Evolutionary conservation across 2,797 vertebrate genomes (phyloP).

Genomic region (Zonotrichia albicollis): DNA sequence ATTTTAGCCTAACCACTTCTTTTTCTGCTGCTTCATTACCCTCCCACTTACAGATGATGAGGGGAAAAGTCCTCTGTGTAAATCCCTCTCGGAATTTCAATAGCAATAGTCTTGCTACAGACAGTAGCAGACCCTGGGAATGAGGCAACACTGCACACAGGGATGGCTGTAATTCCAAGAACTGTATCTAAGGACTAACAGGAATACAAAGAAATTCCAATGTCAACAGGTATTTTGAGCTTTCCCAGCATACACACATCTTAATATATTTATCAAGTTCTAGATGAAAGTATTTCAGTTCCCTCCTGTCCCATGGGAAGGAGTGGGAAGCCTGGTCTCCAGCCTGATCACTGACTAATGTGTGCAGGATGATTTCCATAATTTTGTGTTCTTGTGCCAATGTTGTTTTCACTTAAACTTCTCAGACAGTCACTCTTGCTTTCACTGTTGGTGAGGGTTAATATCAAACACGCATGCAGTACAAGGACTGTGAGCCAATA

Average conservation of each 20-base stretch:
- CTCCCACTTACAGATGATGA: background rate
- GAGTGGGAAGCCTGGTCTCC: background rate
- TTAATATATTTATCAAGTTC: background rate
- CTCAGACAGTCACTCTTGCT: background rate
- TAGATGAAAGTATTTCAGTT: background rate
- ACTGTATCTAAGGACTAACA: background rate
- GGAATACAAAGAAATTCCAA: background rate
- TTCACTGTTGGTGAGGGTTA: background rate
- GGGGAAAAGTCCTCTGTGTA: background rate
- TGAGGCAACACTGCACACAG: background rate
- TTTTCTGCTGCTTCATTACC: background rate
- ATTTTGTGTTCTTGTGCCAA: background rate
- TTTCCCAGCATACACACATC: background rate
- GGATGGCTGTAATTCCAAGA: background rate
- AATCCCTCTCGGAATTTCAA: background rate
- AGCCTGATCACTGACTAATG: background rate
- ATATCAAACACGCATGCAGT: background rate
- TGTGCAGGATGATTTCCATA: background rate
- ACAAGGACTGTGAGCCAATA: background rate
- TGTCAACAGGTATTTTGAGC: background rate
- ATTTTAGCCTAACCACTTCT: background rate
- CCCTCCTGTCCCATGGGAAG: background rate
- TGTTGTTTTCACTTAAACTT: background rate
- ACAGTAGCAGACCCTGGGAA: background rate
- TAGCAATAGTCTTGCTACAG: background rate